Evolutionary conservation across 2,797 vertebrate genomes (phyloP), one percentile per base, ranked within the genome.

Genomic region (Heliangelus exortis): DNA sequence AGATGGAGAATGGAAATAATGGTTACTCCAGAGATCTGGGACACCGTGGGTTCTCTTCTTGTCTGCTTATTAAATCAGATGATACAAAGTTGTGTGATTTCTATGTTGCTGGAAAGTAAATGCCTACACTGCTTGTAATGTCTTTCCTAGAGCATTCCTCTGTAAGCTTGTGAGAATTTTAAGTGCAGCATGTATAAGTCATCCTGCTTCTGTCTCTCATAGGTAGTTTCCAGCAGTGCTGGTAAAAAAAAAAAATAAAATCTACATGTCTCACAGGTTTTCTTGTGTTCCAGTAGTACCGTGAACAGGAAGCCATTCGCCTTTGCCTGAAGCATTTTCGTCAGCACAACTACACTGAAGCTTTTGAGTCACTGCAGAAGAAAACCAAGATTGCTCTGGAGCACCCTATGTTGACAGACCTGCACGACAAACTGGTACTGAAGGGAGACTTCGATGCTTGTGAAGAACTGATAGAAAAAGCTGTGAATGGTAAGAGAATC

Each of bases 221-320:
- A 41, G 69, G 73, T 78, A 39, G 75, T 2, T 91, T 17, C 78
- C 54, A 77, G 23, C 50, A 50, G 58, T 72, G 83, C 69, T 90
- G 84, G 84, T 81, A 86, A 87, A 93, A 91, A 94, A 94, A 96
- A 43, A 87, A 93, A 91, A 94, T 96, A 43, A 78, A 55, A 90
- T 96, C 80, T 96, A 55, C 96, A 96, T 65, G 96, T 95, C 96
- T 95, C 88, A 94, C 90, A 91, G 94, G 95, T 97, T 96, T 96
- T 98, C 98, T 98, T 98, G 97, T 98, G 98, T 98, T 98, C 97
- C 95, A 95, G 97, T 98, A 99, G 99, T 99, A 99, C 98, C 98
- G 99, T 97, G 99, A 99, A 98, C 99, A 99, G 98, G 99, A 99
- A 98, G 99, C 99, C 96, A 99, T 99, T 98, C 99, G 99, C 82